Evolutionary conservation across 1,140 invertebrate genomes (phyloP).

Genomic region (Bombus waltoni): DNA sequence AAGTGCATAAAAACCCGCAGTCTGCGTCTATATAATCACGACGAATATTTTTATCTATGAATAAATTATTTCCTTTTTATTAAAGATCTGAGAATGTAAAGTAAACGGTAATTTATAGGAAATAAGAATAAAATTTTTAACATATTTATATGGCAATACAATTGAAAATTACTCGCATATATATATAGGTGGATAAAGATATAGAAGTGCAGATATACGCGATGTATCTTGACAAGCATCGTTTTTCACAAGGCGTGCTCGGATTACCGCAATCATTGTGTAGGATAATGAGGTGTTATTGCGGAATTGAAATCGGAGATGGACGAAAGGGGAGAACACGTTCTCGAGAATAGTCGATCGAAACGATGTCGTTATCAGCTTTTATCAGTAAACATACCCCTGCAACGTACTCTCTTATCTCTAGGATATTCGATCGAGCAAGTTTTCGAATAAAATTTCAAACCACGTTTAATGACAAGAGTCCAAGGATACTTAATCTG

Average conservation of each 20-base stretch:
- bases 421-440: neutral
- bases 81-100: too few species aligned
- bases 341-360: slow-evolving; percentile 13
- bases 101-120: too few species aligned
- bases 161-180: neutral
- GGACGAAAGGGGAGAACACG: slow-evolving; percentile 26
- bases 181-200: neutral
- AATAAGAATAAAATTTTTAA: too few species aligned
- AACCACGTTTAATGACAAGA: neutral
- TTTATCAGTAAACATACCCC: neutral
- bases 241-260: slow-evolving; percentile 24
- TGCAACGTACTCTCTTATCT: neutral
- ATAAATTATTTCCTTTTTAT: too few species aligned
- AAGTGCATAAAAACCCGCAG: too few species aligned
- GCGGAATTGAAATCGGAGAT: slow-evolving; percentile 53
- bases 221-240: slow-evolving; percentile 2
- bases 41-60: too few species aligned
- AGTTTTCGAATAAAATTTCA: slow-evolving; percentile 6
- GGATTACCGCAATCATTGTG: slow-evolving; percentile 55
- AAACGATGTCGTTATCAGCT: slow-evolving; percentile 3
- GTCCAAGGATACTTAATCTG: neutral
- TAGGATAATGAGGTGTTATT: slow-evolving; percentile 56
- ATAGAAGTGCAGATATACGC: neutral
- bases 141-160: neutral
- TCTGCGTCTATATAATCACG: too few species aligned